A percentile compares a stretch with the other conserved stretches of the same genome.
Conservation (phyloP, 2,113 vertebrate species). For the Caracal caracal region DNA sequence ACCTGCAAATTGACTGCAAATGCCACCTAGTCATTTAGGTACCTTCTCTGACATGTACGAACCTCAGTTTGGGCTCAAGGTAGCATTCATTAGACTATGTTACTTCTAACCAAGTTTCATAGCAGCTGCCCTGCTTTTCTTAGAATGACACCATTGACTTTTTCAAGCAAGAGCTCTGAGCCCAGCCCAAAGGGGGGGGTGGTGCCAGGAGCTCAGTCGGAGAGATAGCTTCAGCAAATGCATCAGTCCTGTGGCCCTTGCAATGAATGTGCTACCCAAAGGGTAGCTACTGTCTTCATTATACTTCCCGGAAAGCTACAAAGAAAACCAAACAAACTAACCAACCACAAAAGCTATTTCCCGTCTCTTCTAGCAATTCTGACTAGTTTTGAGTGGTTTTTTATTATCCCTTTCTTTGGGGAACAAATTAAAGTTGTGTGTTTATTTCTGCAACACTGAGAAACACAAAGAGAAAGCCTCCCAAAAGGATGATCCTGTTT, state of each 20-base stretch:
- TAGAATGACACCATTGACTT: not conserved
- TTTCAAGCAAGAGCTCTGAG: not conserved
- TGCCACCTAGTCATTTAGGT: not conserved
- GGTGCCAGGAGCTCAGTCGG: not conserved
- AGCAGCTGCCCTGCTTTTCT: not conserved
- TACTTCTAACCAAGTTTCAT: not conserved
- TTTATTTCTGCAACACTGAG: constrained; percentile 62
- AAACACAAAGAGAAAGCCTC: constrained; percentile 52
- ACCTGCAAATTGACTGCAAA: not conserved
- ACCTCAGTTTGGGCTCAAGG: not conserved
- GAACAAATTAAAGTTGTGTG: constrained; percentile 66
- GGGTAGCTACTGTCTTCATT: constrained; percentile 6
- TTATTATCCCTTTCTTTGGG: constrained; percentile 55
- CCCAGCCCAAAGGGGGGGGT: not conserved
- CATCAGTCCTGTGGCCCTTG: not conserved
- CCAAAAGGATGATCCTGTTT: not conserved
- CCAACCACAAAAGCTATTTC: constrained; percentile 25
- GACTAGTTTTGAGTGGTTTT: constrained; percentile 43
- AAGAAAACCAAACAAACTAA: constrained; percentile 51
- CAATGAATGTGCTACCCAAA: not conserved
- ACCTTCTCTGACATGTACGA: not conserved
- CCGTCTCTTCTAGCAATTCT: constrained; percentile 54
- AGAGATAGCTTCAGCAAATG: not conserved
- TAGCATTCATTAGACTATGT: not conserved
- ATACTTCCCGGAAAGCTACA: constrained; percentile 25